These are phyloP conservation scores for Tapirus terrestris DNA, from an alignment of 2,113 vertebrate species.

Conservation along the genomic window DNA sequence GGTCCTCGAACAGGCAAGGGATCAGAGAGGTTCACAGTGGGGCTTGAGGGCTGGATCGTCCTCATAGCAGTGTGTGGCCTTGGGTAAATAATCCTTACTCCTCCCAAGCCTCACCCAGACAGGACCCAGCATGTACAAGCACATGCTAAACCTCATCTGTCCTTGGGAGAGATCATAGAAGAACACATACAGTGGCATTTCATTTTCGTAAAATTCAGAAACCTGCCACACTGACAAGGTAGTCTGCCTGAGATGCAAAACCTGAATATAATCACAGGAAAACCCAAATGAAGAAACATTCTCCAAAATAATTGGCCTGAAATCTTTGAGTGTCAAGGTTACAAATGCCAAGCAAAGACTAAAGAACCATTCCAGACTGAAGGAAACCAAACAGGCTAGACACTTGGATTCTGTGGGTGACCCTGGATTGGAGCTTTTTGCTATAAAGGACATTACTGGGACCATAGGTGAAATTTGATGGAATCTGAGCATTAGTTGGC, in stretches of 20 bases:
- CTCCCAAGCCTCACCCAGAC: neutral
- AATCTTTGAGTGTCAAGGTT: neutral
- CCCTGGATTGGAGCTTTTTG: neutral
- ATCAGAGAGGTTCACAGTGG: neutral
- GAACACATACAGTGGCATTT: neutral
- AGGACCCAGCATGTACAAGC: too few relatives aligned
- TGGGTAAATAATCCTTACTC: neutral
- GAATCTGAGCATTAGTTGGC: neutral
- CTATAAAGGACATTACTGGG: neutral
- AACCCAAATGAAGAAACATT: neutral
- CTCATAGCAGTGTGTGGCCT: neutral
- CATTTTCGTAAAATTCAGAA: neutral
- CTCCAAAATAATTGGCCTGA: neutral
- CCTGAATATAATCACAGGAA: neutral
- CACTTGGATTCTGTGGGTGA: rapidly evolving
- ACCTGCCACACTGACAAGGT: neutral
- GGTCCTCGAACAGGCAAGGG: neutral
- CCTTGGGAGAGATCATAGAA: too few relatives aligned
- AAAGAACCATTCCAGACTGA: too few relatives aligned
- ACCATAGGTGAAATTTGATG: neutral
- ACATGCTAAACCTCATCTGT: neutral
- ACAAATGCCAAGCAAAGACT: neutral
- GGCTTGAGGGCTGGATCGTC: neutral
- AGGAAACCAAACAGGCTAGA: too few relatives aligned
- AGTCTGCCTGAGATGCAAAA: neutral